phyloP scores from a whole-genome alignment of 2,888 invertebrate species.

The Diaprepes abbreviatus region DNA sequence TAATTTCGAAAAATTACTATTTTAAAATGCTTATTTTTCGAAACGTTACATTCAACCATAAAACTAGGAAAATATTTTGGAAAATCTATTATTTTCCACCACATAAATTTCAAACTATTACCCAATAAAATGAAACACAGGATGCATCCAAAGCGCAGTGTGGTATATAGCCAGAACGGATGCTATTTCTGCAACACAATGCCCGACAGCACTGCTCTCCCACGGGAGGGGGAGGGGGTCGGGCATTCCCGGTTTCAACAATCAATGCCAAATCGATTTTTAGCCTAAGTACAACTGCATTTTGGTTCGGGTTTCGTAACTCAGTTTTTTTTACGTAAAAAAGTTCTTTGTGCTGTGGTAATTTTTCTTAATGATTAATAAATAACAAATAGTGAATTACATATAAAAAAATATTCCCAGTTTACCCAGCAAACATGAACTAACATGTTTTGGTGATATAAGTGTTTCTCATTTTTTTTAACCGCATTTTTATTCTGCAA shows the following conservation, averaged over 20 bases:
- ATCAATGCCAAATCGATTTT: constrained; percentile 50
- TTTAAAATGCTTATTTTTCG: no score
- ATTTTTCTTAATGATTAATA: not conserved
- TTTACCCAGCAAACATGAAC: no score
- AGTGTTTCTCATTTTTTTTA: no score
- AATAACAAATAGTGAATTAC: no score
- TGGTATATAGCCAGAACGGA: constrained; percentile 3
- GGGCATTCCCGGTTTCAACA: constrained; percentile 27
- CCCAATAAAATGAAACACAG: not conserved
- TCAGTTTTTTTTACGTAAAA: not conserved
- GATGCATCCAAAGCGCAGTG: not conserved
- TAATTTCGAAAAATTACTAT: no score
- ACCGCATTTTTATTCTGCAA: no score
- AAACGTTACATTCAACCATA: no score
- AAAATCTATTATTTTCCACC: not conserved
- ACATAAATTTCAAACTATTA: constrained; percentile 1
- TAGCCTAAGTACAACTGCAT: constrained; percentile 20
- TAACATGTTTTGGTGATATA: no score
- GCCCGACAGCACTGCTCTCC: constrained; percentile 10
- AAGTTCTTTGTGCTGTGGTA: not conserved
- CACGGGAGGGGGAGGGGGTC: constrained; percentile 44
- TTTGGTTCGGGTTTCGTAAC: constrained; percentile 18
- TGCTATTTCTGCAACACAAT: constrained; percentile 46
- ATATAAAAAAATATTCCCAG: no score
- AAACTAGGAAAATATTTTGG: not conserved